Base-by-base conservation (phyloP, 2,888 invertebrate species). In the Ephialtes manifestator region DNA sequence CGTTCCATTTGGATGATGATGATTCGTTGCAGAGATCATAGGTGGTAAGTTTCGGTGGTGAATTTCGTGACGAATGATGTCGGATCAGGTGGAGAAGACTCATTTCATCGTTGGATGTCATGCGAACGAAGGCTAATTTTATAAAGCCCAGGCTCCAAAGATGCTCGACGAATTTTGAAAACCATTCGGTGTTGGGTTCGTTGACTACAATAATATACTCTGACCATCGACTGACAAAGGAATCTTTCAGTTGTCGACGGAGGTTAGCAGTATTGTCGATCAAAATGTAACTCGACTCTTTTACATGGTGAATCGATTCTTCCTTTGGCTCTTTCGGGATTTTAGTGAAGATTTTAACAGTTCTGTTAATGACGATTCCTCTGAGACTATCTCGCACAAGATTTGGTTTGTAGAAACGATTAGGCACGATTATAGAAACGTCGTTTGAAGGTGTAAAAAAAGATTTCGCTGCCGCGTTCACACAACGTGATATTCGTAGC, bases 381-480 rank as follows among this genome's bases (percentile, higher is more conserved):
- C 2, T n/a, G 4, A 48, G 10, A 55, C 55, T 55, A 7, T 77
- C 51, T 15, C 7, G 31, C n/a, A 39, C 15, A 15, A 35, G 28
- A n/a, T 24, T 53, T 4, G 53, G 2, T 15, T 51, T 20, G 7
- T 18, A 8, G 18, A 7, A 13, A 55, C 35, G 13, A 13, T 20
- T 53, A 71, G 15, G 20, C 24, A 24, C 24, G 24, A 24, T 24
- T 24, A 76, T 65, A 8, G 76, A 39, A 24, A 76, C n/a, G 20
- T 76, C 76, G n/a, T 76, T 76, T 20, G 65, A 15, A 10, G 65
- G 39, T 5, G 10, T 46, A 53, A 76, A 76, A 39, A 76, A 65
- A 20, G 15, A 20, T 35, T 2, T 35, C 10, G 65, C 24, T 15
- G 53, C 65, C 18, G 20, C 7, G 15, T 53, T 11, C 53, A 35